Percentiles rank a stretch among this genome's conserved stretches.
Conservation (phyloP, 2,888 invertebrate genomes). For the Argyresthia goedartella region DNA sequence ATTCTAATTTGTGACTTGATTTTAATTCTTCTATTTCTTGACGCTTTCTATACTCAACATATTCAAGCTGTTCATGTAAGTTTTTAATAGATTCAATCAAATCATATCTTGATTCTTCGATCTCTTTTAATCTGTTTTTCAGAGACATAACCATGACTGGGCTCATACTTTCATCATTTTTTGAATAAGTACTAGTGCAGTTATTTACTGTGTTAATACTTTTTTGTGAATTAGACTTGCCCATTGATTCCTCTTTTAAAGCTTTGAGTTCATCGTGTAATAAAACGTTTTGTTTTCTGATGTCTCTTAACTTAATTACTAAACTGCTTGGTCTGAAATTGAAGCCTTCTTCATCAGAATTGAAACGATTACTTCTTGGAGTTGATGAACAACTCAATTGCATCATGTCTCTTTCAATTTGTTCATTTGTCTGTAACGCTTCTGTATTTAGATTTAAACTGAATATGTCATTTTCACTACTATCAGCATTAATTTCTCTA, state of each 20-base stretch:
- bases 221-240: conserved; percentile 14
- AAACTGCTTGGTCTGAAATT: conserved; percentile 42
- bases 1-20: conserved; percentile 37
- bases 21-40: conserved; percentile 41
- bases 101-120: conserved; percentile 31
- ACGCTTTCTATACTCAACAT: conserved; percentile 31
- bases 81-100: conserved; percentile 31
- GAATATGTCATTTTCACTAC: too few species aligned
- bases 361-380: too few species aligned
- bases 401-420: too few species aligned
- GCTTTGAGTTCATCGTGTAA: conserved; percentile 35
- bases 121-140: conserved; percentile 36
- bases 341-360: too few species aligned
- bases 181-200: conserved; percentile 7
- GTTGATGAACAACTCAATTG: too few species aligned
- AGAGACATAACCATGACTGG: conserved; percentile 20
- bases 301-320: conserved; percentile 44
- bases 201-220: conserved; percentile 5
- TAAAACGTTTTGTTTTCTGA: conserved; percentile 45
- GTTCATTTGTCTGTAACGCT: too few species aligned
- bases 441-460: too few species aligned
- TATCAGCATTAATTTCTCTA: too few species aligned
- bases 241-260: conserved; percentile 30
- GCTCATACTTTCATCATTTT: neutral
- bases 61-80: conserved; percentile 35